Percentiles rank a stretch among this genome's conserved stretches.
These are phyloP conservation scores for Embidobia sp. DNA, from an alignment of 2,888 invertebrate species.

Conservation along the genomic window DNA sequence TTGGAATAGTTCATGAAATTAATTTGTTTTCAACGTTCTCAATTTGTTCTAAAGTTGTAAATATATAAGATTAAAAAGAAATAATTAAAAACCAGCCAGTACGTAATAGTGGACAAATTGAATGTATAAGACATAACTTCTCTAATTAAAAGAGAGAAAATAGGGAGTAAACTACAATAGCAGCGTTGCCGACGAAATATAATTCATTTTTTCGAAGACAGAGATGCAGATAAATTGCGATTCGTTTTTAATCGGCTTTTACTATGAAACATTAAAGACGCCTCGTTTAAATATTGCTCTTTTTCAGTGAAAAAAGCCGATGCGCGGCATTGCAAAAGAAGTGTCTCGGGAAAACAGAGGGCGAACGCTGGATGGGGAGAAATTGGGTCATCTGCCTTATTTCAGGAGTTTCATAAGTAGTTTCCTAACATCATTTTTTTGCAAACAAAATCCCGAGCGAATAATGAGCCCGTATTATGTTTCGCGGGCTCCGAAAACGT, in stretches of 20 bases:
- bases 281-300: neutral
- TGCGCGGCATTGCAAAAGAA: conserved; percentile 29
- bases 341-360: conserved; percentile 36
- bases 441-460: conserved; percentile 41
- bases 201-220: no score
- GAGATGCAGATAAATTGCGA: neutral
- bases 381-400: conserved; percentile 59
- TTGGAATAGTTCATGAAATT: no score
- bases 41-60: no score
- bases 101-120: no score
- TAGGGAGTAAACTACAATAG: no score
- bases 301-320: neutral
- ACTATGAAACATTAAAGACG: neutral
- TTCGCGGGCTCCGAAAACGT: conserved; percentile 22
- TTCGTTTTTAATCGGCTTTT: neutral
- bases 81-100: no score
- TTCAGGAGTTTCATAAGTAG: conserved; percentile 53
- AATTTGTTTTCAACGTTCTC: no score
- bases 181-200: no score
- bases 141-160: no score
- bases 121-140: no score
- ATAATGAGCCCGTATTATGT: conserved; percentile 40
- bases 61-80: no score
- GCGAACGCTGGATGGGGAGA: conserved; percentile 15
- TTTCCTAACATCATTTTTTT: conserved; percentile 48